Percentiles rank a stretch among this genome's conserved stretches.
These are phyloP conservation scores for Engystomops pustulosus DNA, from an alignment of 2,113 vertebrate species.

Conservation along the genomic window DNA sequence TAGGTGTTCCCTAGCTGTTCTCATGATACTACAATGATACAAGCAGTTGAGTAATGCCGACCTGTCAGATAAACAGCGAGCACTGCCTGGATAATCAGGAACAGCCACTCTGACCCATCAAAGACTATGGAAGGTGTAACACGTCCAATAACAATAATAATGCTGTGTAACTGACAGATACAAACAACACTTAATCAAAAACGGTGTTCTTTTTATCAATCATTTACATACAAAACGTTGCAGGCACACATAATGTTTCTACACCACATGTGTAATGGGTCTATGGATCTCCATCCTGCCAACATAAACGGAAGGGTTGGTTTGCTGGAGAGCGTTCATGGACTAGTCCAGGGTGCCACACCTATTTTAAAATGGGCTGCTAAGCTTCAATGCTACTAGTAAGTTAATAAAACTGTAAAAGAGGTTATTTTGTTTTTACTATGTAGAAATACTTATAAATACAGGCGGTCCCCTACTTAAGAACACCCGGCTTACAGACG, in stretches of 20 bases:
- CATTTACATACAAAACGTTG: not conserved
- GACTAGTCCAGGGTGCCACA: not conserved
- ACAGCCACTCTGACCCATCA: constrained; percentile 26
- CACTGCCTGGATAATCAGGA: constrained; percentile 21
- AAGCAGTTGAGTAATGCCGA: constrained; percentile 5
- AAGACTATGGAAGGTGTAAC: constrained; percentile 1
- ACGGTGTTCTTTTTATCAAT: not conserved
- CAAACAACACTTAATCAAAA: not conserved
- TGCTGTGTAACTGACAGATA: not conserved
- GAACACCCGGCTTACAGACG: too few species aligned
- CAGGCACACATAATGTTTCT: not conserved
- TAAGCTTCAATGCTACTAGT: not conserved
- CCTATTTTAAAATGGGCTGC: not conserved
- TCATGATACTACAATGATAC: constrained; percentile 17
- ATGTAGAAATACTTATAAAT: too few species aligned
- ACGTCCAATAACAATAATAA: not conserved
- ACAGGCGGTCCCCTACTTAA: too few species aligned
- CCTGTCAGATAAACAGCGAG: constrained; percentile 22
- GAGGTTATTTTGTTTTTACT: too few species aligned
- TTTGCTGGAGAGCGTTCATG: not conserved
- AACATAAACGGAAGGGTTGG: not conserved
- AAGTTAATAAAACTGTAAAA: too few species aligned
- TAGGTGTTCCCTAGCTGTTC: constrained; percentile 45
- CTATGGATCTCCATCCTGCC: not conserved
- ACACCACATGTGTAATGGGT: not conserved